Evolutionary conservation across 2,797 vertebrate genomes (phyloP).

Genomic region (Parauchenoglanis punctatus): DNA sequence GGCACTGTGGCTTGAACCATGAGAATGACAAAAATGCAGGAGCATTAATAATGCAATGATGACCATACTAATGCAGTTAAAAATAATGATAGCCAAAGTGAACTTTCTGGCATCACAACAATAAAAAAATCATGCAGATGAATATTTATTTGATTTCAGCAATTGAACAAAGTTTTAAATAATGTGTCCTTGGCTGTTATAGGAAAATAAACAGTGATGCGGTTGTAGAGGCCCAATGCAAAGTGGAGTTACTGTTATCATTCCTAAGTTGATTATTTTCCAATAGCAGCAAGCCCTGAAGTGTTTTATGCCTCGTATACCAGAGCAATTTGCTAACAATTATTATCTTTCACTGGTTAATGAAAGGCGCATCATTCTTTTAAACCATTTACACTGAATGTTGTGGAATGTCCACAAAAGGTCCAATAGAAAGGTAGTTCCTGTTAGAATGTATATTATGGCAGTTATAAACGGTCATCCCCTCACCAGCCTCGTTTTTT

Average conservation of each 20-base stretch:
- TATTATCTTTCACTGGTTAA: not conserved
- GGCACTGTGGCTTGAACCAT: not conserved
- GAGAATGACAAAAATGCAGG: slow-evolving; percentile 4
- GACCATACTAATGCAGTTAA: not conserved
- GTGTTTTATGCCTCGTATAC: not conserved
- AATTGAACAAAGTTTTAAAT: not conserved
- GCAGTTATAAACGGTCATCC: not conserved
- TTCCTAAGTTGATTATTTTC: slow-evolving; percentile 1
- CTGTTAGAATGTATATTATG: not conserved
- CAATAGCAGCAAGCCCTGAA: not conserved
- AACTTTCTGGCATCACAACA: not conserved
- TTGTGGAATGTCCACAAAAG: not conserved
- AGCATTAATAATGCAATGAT: not conserved
- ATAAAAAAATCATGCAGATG: not conserved
- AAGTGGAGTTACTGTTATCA: not conserved
- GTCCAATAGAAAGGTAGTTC: not conserved
- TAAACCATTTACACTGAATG: not conserved
- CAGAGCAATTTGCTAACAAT: not conserved
- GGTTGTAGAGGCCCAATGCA: not conserved
- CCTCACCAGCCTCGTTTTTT: not conserved
- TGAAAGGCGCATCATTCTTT: not conserved
- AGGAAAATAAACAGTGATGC: not conserved
- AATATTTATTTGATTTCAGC: not conserved
- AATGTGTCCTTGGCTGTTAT: not conserved
- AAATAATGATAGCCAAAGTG: not conserved